Evolutionary conservation across 2,797 vertebrate species (phyloP), one percentile per base, ranked within the genome.

Genomic region (Acipenser transmontanus): DNA sequence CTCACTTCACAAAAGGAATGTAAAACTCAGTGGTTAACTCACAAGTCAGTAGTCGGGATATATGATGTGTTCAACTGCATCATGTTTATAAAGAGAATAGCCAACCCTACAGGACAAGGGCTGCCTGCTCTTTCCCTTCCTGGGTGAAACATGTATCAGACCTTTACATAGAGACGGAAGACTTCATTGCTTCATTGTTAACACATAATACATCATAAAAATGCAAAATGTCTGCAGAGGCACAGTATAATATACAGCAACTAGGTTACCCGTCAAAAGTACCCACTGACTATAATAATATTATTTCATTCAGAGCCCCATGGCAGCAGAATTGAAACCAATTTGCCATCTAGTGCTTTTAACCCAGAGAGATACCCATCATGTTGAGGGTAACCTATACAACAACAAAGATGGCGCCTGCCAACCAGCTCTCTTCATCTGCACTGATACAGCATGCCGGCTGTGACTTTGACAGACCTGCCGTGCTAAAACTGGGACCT

Each of bases 361-460:
- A 71, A 72, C 65, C 67, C 66, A 50, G 34, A 34, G 34, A 34
- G 34, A 1, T 17, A 17, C 17, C 17, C 17, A 17, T 17, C 17
- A 17, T 17, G 17, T 17, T 34, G 3, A 34, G 34, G 34, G 34
- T 3, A 34, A 34, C 34, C 34, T 34, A 34, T 34, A 34, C 34
- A 34, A 1, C 17, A 17, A 34, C 34, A 3, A 34, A 34, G 34
- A 34, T 34, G 2, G 17, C 17, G 34, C 34, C 34, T 34, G 34
- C 34, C 34, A 34, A 34, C 34, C 1, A 1, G 4, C 34, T 34
- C 34, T 34, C 57, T 65, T 70, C 64, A 63, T 73, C 68, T 69
- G 60, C 51, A 47, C 60, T 72, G 49, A 20, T 76, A 66, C 61
- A 73, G 70, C 76, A 78, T 74, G 76, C 70, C 71, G 74, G 65